These are phyloP conservation scores for Alligator mississippiensis DNA, from an alignment of 2,113 vertebrate species.

Conservation along the genomic window DNA sequence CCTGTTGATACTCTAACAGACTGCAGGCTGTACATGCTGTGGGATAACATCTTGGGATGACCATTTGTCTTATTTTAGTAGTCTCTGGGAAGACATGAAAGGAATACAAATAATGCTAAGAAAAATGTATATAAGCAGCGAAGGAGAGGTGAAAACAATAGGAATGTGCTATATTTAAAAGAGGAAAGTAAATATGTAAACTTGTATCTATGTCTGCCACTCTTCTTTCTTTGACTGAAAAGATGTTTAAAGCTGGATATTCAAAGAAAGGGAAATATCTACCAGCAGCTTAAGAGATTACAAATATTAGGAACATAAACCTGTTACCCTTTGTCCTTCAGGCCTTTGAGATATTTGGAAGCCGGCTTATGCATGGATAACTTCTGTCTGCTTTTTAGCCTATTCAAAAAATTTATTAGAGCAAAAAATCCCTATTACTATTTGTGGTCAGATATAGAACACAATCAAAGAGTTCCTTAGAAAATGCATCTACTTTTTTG, in stretches of 20 bases:
- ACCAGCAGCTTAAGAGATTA: not conserved
- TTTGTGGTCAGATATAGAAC: not conserved
- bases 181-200: not conserved
- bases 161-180: not conserved
- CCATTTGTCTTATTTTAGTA: not conserved
- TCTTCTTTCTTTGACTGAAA: not conserved
- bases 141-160: not conserved
- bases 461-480: not conserved
- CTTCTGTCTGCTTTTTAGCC: not conserved
- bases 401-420: not conserved
- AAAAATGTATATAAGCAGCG: not conserved
- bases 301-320: not conserved
- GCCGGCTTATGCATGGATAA: not conserved
- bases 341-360: not conserved
- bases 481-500: conserved; percentile 12
- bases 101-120: not conserved
- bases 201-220: not conserved
- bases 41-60: no score
- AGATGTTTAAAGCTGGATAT: not conserved
- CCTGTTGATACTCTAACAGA: not conserved
- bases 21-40: not conserved
- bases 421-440: not conserved
- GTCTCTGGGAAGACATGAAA: not conserved
- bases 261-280: not conserved
- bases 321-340: not conserved